phyloP scores from a whole-genome alignment of 2,113 vertebrate species.

The Mystacornis crossleyi region DNA sequence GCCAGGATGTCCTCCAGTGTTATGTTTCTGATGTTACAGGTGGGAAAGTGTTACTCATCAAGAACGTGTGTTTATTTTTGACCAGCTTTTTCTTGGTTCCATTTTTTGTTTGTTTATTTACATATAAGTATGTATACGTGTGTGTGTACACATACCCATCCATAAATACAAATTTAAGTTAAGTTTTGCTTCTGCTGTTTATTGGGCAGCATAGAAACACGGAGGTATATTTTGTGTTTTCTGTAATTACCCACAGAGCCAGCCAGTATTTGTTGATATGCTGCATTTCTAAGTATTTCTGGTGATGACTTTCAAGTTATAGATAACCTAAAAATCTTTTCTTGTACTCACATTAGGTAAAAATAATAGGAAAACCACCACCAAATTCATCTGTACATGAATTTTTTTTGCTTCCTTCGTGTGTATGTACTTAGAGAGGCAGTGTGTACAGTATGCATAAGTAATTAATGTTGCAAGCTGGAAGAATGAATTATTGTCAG shows the following conservation, averaged over 20 bases:
- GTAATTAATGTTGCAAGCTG: constrained; percentile 25
- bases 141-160: neutral
- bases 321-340: neutral
- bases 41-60: neutral
- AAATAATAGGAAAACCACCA: neutral
- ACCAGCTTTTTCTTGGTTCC: neutral
- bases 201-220: neutral
- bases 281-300: neutral
- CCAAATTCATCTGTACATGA: neutral
- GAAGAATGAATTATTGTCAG: constrained; percentile 42
- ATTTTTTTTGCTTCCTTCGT: neutral
- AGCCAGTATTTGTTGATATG: neutral
- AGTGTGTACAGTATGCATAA: neutral
- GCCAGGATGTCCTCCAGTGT: neutral
- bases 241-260: neutral
- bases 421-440: neutral
- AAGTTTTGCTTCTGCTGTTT: neutral
- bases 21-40: neutral
- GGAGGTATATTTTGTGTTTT: neutral
- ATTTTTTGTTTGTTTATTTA: neutral
- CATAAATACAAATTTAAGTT: neutral
- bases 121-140: neutral
- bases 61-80: neutral
- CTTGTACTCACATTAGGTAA: neutral
- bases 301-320: neutral